phyloP scores from a whole-genome alignment of 2,888 invertebrate genomes.

The Pilophorus perplexus region DNA sequence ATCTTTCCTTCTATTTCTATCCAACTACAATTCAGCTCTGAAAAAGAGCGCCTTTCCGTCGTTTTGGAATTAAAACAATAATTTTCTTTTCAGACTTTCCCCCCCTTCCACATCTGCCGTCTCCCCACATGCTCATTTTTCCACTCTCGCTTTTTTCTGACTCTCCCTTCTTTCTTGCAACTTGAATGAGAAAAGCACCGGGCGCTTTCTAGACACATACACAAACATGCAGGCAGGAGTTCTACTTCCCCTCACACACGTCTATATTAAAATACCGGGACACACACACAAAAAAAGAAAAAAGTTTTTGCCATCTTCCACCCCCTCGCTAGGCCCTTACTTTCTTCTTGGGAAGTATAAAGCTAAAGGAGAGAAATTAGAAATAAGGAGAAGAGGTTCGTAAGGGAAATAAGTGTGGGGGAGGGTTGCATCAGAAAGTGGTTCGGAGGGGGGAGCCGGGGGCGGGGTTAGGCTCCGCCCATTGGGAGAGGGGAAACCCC shows the following conservation, averaged over 20 bases:
- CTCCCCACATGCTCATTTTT: not conserved
- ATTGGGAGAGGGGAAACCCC: constrained; percentile 10
- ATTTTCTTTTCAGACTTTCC: constrained; percentile 24
- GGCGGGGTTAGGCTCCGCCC: constrained; percentile 1
- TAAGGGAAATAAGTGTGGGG: not conserved
- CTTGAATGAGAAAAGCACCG: constrained; percentile 17
- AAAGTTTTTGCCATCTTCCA: not conserved
- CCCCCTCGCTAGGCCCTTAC: not conserved
- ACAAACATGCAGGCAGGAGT: not conserved
- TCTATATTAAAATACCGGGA: constrained; percentile 31
- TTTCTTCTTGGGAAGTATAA: constrained; percentile 20
- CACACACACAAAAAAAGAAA: constrained; percentile 5
- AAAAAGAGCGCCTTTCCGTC: no score
- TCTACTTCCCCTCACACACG: constrained; percentile 14
- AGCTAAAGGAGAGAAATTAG: constrained; percentile 38
- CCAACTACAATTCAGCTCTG: no score
- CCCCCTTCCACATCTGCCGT: not conserved
- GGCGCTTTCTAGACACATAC: constrained; percentile 9
- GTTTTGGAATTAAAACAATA: constrained; percentile 23
- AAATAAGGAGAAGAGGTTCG: constrained; percentile 32
- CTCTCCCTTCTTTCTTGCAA: constrained; percentile 22
- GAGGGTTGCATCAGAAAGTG: not conserved
- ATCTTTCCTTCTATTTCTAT: no score
- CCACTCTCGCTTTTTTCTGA: not conserved
- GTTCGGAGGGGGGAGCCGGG: not conserved